Evolutionary conservation across 1,140 invertebrate genomes (phyloP).

Genomic region (Magallana angulata): DNA sequence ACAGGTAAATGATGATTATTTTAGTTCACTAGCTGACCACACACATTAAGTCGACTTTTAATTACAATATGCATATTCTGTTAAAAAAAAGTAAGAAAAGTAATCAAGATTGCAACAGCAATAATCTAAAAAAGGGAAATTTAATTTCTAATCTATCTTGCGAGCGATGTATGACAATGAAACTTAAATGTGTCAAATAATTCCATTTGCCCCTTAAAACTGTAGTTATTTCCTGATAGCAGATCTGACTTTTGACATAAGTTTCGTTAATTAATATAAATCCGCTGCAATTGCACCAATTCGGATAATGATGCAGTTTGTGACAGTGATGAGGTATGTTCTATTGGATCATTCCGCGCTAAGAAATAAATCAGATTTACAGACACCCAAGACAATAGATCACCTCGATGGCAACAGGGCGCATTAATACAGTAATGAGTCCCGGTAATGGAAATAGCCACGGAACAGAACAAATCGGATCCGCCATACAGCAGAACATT

Average conservation of each 20-base stretch:
- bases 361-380: conserved; percentile 8
- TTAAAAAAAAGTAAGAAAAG: neutral
- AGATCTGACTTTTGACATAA: neutral
- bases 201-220: neutral
- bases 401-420: conserved; percentile 5
- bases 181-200: neutral
- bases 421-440: conserved; percentile 21
- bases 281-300: neutral
- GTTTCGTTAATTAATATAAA: conserved; percentile 7
- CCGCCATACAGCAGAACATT: neutral
- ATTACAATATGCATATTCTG: too few relatives aligned
- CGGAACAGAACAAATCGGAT: conserved; percentile 1
- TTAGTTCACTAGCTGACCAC: too few relatives aligned
- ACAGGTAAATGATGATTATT: too few relatives aligned
- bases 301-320: neutral
- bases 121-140: neutral
- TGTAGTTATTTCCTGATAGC: conserved; percentile 11
- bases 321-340: conserved; percentile 7
- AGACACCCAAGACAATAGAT: neutral
- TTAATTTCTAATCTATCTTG: neutral
- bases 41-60: too few relatives aligned
- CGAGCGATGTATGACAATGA: neutral
- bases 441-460: conserved; percentile 6
- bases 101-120: neutral
- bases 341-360: conserved; percentile 17